Conservation (phyloP, 2,113 vertebrate genomes). For the Actinemys pallida region DNA sequence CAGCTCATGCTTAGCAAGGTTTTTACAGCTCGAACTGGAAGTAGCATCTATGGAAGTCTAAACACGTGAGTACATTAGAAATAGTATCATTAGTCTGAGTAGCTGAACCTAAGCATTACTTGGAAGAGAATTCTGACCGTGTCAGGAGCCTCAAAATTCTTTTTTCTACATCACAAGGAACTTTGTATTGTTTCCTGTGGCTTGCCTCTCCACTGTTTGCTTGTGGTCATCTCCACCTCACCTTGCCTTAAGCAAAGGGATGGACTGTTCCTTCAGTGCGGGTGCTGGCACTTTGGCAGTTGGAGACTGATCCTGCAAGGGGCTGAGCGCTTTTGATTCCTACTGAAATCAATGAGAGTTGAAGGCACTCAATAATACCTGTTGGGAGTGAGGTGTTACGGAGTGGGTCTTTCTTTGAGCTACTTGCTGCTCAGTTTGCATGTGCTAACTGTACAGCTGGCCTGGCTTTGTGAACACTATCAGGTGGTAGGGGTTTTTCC, state of each 20-base stretch:
- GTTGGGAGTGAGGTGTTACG: not conserved
- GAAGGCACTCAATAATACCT: not conserved
- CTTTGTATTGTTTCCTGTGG: not conserved
- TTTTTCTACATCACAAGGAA: not conserved
- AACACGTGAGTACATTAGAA: slow-evolving; percentile 90
- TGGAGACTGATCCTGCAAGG: not conserved
- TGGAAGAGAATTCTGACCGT: not conserved
- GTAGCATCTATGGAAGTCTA: slow-evolving; percentile 96
- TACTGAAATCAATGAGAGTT: not conserved
- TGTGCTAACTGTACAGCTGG: not conserved
- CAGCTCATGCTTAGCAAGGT: slow-evolving; percentile 99
- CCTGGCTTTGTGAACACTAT: fast-evolving
- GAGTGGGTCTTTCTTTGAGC: not conserved
- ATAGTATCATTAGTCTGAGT: not conserved
- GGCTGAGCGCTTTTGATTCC: not conserved
- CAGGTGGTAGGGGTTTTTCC: not conserved
- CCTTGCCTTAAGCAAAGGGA: not conserved
- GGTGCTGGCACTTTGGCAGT: not conserved
- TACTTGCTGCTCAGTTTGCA: not conserved
- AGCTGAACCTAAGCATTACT: not conserved
- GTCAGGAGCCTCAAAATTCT: not conserved
- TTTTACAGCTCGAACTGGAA: slow-evolving; percentile 95
- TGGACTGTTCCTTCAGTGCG: not conserved
- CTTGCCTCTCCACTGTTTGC: not conserved
- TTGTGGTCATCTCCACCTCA: not conserved